Evolutionary conservation across 2,797 vertebrate species (phyloP).

Genomic region (Pipistrellus pipistrellus): DNA sequence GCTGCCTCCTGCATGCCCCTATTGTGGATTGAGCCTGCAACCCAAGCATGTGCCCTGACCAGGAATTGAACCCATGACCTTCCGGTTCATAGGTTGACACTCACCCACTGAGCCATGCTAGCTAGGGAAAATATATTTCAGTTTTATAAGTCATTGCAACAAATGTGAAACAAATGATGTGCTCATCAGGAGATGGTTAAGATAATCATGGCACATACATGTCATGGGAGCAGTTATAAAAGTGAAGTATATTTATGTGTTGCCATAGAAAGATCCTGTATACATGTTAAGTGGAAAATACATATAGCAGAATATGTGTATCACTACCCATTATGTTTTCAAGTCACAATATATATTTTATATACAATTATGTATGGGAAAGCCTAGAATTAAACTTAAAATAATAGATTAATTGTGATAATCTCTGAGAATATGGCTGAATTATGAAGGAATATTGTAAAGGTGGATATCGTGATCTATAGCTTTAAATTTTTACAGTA

Average conservation of each 20-base stretch:
- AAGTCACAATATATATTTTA: conserved; percentile 6
- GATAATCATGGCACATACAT: not conserved
- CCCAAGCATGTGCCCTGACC: no score
- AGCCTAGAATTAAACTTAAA: not conserved
- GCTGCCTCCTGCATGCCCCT: no score
- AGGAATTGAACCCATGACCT: no score
- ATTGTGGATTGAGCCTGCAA: no score
- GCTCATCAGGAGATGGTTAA: not conserved
- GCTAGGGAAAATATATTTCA: not conserved
- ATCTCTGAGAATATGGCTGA: not conserved
- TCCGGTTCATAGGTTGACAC: no score
- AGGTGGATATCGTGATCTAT: not conserved
- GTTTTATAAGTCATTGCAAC: conserved; percentile 15
- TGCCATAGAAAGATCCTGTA: not conserved
- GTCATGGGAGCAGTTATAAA: not conserved
- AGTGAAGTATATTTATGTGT: not conserved
- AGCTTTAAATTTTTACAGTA: not conserved
- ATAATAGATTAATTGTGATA: not conserved
- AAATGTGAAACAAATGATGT: conserved; percentile 8
- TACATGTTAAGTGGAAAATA: not conserved
- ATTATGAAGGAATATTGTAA: not conserved
- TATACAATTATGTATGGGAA: not conserved
- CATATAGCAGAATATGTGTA: not conserved
- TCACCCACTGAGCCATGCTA: no score
- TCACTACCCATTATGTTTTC: conserved; percentile 4